These are phyloP conservation scores for Hermaeophaga mercurialis DNA, from an alignment of 2,888 invertebrate genomes.

Conservation along the genomic window DNA sequence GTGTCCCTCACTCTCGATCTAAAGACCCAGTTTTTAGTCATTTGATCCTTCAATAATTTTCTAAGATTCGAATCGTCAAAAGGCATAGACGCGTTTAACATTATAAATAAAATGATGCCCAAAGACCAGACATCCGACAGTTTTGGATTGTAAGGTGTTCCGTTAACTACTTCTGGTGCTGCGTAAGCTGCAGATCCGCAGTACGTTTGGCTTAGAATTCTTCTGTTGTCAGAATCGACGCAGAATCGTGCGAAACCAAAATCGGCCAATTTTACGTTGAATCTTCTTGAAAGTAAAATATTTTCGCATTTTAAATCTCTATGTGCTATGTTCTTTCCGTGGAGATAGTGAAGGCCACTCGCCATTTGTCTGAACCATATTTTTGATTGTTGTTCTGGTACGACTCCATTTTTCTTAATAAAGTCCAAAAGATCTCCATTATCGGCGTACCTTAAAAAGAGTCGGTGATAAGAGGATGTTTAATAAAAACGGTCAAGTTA, in stretches of 20 bases:
- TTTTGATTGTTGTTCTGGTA: conserved; percentile 79
- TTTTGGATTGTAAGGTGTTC: conserved; percentile 87
- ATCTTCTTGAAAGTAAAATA: conserved; percentile 78
- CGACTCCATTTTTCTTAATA: conserved; percentile 76
- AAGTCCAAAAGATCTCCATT: conserved; percentile 89
- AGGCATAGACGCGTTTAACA: conserved; percentile 94
- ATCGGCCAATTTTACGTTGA: conserved; percentile 90
- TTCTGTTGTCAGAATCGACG: conserved; percentile 71
- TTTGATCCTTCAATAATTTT: conserved; percentile 83
- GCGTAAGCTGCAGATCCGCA: conserved; percentile 98
- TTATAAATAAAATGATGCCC: conserved; percentile 89
- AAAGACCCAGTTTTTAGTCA: conserved; percentile 79
- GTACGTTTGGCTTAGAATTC: conserved; percentile 85
- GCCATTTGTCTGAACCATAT: conserved; percentile 88
- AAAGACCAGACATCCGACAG: conserved; percentile 92
- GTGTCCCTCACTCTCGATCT: conserved; percentile 70
- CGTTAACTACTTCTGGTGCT: conserved; percentile 92
- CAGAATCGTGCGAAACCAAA: conserved; percentile 92
- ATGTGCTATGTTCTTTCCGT: conserved; percentile 84
- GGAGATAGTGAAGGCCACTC: conserved; percentile 81
- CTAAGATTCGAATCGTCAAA: conserved; percentile 87
- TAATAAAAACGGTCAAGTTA: no score
- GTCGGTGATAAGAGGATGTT: no score
- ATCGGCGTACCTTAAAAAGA: conserved; percentile 69
- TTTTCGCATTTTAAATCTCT: conserved; percentile 95